Conservation (phyloP, 1,140 invertebrate species). For the Lucilia cuprina region DNA sequence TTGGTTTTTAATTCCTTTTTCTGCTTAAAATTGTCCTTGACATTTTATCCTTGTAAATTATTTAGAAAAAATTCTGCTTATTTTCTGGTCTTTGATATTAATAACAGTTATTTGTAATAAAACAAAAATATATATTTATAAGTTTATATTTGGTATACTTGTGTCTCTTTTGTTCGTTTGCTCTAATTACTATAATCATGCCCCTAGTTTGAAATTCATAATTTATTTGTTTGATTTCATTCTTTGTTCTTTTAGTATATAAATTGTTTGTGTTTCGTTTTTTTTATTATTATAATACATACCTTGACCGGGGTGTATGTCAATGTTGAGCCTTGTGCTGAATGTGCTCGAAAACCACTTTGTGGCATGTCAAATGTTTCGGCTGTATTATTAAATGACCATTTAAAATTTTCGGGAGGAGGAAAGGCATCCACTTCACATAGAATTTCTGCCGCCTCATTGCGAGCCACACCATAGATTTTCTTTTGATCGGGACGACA, state of each 20-base stretch:
- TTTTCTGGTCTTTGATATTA: neutral
- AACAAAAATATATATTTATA: neutral
- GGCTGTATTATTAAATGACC: constrained; percentile 89
- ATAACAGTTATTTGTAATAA: neutral
- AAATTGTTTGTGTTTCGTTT: neutral
- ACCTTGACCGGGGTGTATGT: constrained; percentile 78
- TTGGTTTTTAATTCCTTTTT: neutral
- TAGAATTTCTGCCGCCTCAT: constrained; percentile 79
- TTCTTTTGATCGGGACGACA: constrained; percentile 80
- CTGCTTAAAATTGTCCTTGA: neutral
- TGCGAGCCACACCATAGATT: constrained; percentile 83
- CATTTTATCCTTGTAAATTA: neutral
- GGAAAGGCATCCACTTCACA: constrained; percentile 90
- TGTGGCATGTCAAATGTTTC: constrained; percentile 79
- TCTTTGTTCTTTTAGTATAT: neutral
- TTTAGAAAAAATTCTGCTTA: neutral
- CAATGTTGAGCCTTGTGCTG: constrained; percentile 73
- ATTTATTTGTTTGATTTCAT: neutral
- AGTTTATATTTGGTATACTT: neutral
- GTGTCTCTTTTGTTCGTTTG: neutral
- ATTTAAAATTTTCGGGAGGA: constrained; percentile 81
- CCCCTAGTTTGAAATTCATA: neutral
- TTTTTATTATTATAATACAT: constrained; percentile 36
- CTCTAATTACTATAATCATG: neutral
- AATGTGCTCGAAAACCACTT: constrained; percentile 61